Conservation (phyloP, 37 sponge, comb jelly and placozoan species). For the Cladorhizidae sp. region DNA sequence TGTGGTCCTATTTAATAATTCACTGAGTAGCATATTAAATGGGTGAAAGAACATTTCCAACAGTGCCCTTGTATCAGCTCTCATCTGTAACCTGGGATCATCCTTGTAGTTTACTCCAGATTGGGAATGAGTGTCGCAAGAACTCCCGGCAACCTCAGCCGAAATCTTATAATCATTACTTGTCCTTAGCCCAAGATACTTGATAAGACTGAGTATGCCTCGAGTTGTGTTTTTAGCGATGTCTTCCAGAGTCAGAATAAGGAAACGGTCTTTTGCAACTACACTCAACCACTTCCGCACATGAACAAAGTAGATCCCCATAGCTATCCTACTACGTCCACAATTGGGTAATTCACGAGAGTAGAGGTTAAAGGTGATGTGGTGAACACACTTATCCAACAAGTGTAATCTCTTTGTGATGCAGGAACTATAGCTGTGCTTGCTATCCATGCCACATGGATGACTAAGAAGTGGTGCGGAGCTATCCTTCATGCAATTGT, state of each 20-base stretch:
- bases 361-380: slow-evolving; percentile 12
- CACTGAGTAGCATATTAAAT: slow-evolving; percentile 20
- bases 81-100: slow-evolving; percentile 36
- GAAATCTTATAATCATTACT: too few species aligned
- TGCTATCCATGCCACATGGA: background rate
- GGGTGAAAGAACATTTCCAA: slow-evolving; percentile 36
- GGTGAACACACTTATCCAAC: slow-evolving; percentile 23
- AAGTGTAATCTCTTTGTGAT: slow-evolving; percentile 8
- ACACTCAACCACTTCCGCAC: slow-evolving; percentile 47
- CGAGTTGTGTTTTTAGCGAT: background rate
- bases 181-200: background rate
- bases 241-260: slow-evolving; percentile 46
- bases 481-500: slow-evolving; percentile 17
- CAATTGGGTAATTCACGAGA: slow-evolving; percentile 1
- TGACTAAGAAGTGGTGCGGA: background rate
- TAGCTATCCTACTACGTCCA: slow-evolving; percentile 25
- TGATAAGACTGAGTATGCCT: background rate
- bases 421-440: background rate
- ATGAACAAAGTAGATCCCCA: slow-evolving; percentile 41
- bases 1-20: slow-evolving; percentile 9
- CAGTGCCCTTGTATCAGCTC: slow-evolving; percentile 19
- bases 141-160: too few species aligned
- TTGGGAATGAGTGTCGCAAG: background rate
- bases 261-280: slow-evolving; percentile 25
- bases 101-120: slow-evolving; percentile 4